Conservation (phyloP, 1,140 invertebrate species). For the Adoxophyes honmai region DNA sequence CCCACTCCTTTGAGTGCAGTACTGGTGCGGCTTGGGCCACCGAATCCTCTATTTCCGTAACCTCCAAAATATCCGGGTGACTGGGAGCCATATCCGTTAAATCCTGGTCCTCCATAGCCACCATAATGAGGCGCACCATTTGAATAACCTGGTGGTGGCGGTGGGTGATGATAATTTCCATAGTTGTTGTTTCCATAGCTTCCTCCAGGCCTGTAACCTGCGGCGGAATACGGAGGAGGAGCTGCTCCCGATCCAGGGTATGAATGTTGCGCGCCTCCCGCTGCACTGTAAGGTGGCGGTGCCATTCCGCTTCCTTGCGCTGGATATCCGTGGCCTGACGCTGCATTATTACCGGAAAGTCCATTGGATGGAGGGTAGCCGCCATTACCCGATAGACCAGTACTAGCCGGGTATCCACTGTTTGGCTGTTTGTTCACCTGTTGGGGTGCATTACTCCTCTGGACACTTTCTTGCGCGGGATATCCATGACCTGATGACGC, state of each 20-base stretch:
- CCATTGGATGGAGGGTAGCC: slow-evolving; percentile 26
- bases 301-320: slow-evolving; percentile 12
- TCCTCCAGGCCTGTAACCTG: slow-evolving; percentile 19
- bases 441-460: slow-evolving; percentile 42
- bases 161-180: slow-evolving; percentile 31
- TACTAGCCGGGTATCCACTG: slow-evolving; percentile 15
- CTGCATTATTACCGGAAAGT: slow-evolving; percentile 36
- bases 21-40: slow-evolving; percentile 50
- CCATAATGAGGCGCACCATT: slow-evolving; percentile 25
- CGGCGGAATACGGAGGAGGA: slow-evolving; percentile 32
- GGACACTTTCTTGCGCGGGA: slow-evolving; percentile 32
- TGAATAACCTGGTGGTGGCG: slow-evolving; percentile 43
- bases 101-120: slow-evolving; percentile 27
- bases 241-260: slow-evolving; percentile 33
- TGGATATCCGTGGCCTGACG: slow-evolving; percentile 23
- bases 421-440: slow-evolving; percentile 27
- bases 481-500: slow-evolving; percentile 3
- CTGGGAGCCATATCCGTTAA: slow-evolving; percentile 28
- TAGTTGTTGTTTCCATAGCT: slow-evolving; percentile 22
- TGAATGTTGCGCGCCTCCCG: background rate
- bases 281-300: background rate
- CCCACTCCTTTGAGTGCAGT: slow-evolving; percentile 60
- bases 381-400: slow-evolving; percentile 40
- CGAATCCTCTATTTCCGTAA: slow-evolving; percentile 48
- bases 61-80: slow-evolving; percentile 61